Evolutionary conservation across 2,888 invertebrate genomes (phyloP).

Genomic region (Lycia hirtaria): DNA sequence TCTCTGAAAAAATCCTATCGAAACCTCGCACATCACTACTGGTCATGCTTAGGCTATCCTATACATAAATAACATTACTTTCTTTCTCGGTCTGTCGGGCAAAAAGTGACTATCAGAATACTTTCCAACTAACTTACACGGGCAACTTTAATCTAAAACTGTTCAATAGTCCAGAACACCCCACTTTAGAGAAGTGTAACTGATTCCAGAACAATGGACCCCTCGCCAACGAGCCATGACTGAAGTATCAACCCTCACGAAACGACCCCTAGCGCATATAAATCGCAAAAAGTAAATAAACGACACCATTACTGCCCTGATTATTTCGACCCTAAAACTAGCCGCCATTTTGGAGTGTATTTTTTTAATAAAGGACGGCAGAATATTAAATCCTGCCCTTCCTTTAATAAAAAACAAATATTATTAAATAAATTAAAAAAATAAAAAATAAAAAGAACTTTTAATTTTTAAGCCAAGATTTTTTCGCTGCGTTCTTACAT

Average conservation of each 20-base stretch:
- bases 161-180: constrained; percentile 36
- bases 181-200: constrained; percentile 37
- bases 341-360: constrained; percentile 72
- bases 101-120: background rate
- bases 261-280: constrained; percentile 66
- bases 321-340: constrained; percentile 74
- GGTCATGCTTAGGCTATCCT: too few relatives aligned
- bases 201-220: constrained; percentile 47
- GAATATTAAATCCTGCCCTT: background rate
- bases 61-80: too few relatives aligned
- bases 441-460: too few relatives aligned
- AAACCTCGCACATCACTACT: too few relatives aligned
- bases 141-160: constrained; percentile 34
- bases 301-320: constrained; percentile 80
- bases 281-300: constrained; percentile 83
- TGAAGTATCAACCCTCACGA: constrained; percentile 52
- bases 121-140: constrained; percentile 2
- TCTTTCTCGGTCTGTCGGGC: too few relatives aligned
- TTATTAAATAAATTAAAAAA: too few relatives aligned
- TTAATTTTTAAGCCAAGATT: too few relatives aligned
- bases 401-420: too few relatives aligned
- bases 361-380: constrained; percentile 14
- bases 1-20: too few relatives aligned
- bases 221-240: constrained; percentile 80
- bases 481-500: too few relatives aligned